Conservation (phyloP, 1,140 invertebrate species). For the Rhysida immarginata region DNA sequence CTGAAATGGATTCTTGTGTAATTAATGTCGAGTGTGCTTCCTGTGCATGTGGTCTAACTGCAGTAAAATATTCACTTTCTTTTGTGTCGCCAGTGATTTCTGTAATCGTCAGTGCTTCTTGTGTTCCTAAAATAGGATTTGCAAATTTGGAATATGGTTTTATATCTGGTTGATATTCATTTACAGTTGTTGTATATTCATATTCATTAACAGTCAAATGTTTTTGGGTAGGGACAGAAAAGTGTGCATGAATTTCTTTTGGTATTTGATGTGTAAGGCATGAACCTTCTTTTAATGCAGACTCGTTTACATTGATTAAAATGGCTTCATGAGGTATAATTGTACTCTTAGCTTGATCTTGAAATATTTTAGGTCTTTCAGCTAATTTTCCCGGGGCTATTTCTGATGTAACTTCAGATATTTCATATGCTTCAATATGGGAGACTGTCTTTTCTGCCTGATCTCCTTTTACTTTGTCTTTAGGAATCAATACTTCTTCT, state of each 20-base stretch:
- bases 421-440: slow-evolving; percentile 25
- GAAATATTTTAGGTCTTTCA: slow-evolving; percentile 35
- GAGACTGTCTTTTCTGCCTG: slow-evolving; percentile 32
- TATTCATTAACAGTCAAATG: not conserved
- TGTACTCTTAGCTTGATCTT: slow-evolving; percentile 31
- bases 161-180: slow-evolving; percentile 13
- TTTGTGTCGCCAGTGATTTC: slow-evolving; percentile 15
- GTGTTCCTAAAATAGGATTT: slow-evolving; percentile 11
- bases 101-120: slow-evolving; percentile 13
- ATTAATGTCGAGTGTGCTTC: slow-evolving; percentile 14
- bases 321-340: slow-evolving; percentile 2
- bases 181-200: not conserved
- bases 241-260: not conserved
- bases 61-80: slow-evolving; percentile 10
- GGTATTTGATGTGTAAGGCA: not conserved
- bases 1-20: slow-evolving; percentile 15
- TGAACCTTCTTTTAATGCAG: not conserved
- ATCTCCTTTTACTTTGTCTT: slow-evolving; percentile 10
- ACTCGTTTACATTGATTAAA: not conserved
- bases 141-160: slow-evolving; percentile 9
- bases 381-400: slow-evolving; percentile 34
- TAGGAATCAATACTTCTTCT: slow-evolving; percentile 13
- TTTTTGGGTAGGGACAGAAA: not conserved
- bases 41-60: slow-evolving; percentile 9
- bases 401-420: slow-evolving; percentile 18